Evolutionary conservation across 2,113 vertebrate species (phyloP), one percentile per base, ranked within the genome.

Genomic region (Tragelaphus scriptus): DNA sequence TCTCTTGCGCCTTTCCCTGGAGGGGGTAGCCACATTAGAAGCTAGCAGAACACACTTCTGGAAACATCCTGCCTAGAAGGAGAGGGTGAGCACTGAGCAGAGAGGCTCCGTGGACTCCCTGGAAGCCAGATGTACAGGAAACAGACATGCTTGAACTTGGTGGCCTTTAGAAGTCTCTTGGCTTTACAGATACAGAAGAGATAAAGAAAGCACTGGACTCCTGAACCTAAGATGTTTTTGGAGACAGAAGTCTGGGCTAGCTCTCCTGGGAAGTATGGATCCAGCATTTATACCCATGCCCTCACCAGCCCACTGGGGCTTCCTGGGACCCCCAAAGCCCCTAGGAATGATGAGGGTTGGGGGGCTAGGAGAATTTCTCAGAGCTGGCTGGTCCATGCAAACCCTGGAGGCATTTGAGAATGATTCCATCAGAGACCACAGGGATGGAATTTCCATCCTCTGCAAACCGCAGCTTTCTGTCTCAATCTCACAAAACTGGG

Each of bases 381-480:
- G 55, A 55, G 93, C 84, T 30, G 53, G 26, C 79, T 11, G 2
- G 32, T 16, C 91, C 21, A 2, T 17, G 9, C 7, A 71, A 13
- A 30, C 87, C 6, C 10, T 47, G 1, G 2, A 15, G 56, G 40
- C 49, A 5, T 32, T 53, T 68, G 61, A 55, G 80, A 56, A 84
- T 56, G 2, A 28, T 4, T 87, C 85, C 2, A 23, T 44, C n/a
- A 44, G 21, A 84, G 61, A 81, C 79, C 12, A 82, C 51, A 47
- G 28, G 32, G 28, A 25, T 51, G 88, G 91, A 92, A 84, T 79
- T 82, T 79, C 86, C 21, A 5, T 56, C 21, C 21, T 88, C 30
- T 16, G 16, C 81, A 92, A 56, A 93, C 75, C 82, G 25, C 81
- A 80, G 4, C 49, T 56, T 93, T 82, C 81, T 32, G 3, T 90